A percentile compares a stretch with the other conserved stretches of the same genome.
Conservation (phyloP, 2,113 vertebrate species). For the Pelodiscus sinensis region DNA sequence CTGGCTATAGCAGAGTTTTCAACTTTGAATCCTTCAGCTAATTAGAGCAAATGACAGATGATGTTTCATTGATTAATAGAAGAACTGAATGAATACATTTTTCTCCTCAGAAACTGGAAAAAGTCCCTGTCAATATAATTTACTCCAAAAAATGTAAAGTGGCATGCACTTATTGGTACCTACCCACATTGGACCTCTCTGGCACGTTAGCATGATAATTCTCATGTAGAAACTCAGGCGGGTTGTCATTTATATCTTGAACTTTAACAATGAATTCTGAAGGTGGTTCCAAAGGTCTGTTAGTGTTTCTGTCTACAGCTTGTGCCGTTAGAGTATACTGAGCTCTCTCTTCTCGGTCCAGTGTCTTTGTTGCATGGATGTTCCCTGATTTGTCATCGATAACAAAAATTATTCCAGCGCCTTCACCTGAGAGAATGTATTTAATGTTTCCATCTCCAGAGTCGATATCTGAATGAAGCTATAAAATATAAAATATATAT, state of each 20-base stretch:
- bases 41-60: background rate
- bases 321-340: constrained; percentile 97
- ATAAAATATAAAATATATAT: constrained; percentile 56
- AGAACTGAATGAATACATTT: background rate
- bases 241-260: constrained; percentile 99
- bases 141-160: background rate
- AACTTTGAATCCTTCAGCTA: constrained; percentile 5
- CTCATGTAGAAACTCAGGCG: constrained; percentile 93
- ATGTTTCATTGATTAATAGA: background rate
- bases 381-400: constrained; percentile 99
- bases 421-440: constrained; percentile 99
- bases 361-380: constrained; percentile 97
- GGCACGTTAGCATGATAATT: constrained; percentile 96
- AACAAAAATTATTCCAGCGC: constrained; percentile 97
- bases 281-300: constrained; percentile 93
- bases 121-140: background rate
- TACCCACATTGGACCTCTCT: constrained; percentile 98
- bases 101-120: background rate
- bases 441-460: constrained; percentile 94
- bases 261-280: constrained; percentile 99
- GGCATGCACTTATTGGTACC: constrained; percentile 64
- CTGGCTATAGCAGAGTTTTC: background rate
- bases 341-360: constrained; percentile 97
- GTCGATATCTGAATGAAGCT: constrained; percentile 99
- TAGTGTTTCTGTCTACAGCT: constrained; percentile 93